Conservation (phyloP, 2,113 vertebrate genomes). For the Istiophorus platypterus region DNA sequence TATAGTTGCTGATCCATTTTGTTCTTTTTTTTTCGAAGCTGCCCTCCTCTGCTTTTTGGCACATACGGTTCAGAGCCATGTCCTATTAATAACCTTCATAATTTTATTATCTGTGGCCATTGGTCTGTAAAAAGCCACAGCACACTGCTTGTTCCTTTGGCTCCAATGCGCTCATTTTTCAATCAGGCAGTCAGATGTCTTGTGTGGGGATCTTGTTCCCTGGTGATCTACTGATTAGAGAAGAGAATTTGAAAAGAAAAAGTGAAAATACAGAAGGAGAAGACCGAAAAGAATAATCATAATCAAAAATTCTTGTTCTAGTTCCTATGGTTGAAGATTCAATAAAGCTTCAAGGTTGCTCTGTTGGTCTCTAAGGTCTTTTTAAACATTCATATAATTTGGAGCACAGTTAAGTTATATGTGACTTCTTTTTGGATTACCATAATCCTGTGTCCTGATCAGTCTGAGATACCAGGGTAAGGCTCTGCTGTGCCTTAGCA, state of each 20-base stretch:
- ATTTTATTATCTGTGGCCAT: conserved; percentile 32
- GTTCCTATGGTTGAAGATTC: no score
- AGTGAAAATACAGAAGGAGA: background rate
- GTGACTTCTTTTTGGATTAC: background rate
- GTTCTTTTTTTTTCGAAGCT: background rate
- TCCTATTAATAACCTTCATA: conserved; percentile 29
- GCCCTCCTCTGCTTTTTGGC: conserved; percentile 6
- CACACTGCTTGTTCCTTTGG: conserved; percentile 16
- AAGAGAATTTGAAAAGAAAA: background rate
- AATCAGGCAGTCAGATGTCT: background rate
- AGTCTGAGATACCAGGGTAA: background rate
- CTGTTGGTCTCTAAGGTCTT: background rate
- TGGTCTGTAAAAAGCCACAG: conserved; percentile 30
- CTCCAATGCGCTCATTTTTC: background rate
- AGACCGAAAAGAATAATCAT: background rate
- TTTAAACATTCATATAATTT: background rate
- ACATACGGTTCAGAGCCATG: background rate
- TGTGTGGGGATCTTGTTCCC: background rate
- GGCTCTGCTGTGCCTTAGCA: background rate
- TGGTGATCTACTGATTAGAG: conserved; percentile 10
- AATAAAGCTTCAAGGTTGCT: background rate
- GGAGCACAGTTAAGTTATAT: background rate
- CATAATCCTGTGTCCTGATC: background rate
- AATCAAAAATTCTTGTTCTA: background rate
- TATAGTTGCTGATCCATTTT: background rate